Conservation (phyloP, 2,888 invertebrate genomes). For the Hyppa rectilinea region DNA sequence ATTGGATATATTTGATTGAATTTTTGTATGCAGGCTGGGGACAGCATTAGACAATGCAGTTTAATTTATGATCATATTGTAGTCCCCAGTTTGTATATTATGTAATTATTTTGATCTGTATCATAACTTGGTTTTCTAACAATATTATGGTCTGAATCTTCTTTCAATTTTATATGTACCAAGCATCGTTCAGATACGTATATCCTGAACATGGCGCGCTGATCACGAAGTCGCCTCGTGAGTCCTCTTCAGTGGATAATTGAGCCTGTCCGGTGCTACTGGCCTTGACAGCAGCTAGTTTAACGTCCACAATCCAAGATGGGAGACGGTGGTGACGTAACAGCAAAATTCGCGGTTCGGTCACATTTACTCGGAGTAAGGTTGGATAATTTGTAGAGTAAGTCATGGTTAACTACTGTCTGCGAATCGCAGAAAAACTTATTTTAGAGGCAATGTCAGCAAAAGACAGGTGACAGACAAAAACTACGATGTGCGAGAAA, state of each 20-base stretch:
- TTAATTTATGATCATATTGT: no score
- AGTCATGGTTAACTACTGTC: constrained; percentile 56
- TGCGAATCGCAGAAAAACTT: constrained; percentile 6
- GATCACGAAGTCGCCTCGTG: constrained; percentile 55
- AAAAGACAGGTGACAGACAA: no score
- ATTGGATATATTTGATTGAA: no score
- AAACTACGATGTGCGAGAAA: no score
- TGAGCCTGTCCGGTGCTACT: constrained; percentile 71
- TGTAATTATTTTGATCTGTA: not conserved
- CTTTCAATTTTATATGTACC: not conserved
- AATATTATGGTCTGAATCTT: not conserved
- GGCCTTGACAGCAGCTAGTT: constrained; percentile 72
- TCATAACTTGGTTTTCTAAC: not conserved
- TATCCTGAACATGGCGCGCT: constrained; percentile 44
- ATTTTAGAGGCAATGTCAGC: not conserved
- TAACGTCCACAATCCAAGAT: constrained; percentile 53
- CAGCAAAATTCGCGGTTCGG: constrained; percentile 42
- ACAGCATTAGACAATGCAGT: no score
- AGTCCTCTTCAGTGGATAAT: constrained; percentile 73
- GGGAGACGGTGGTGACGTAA: constrained; percentile 57
- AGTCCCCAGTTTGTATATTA: no score
- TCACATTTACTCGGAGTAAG: constrained; percentile 46
- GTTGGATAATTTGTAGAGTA: constrained; percentile 38
- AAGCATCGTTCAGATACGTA: constrained; percentile 19
- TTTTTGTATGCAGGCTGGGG: no score